Base-by-base conservation (phyloP, 2,888 invertebrate genomes). In the Acleris literana region DNA sequence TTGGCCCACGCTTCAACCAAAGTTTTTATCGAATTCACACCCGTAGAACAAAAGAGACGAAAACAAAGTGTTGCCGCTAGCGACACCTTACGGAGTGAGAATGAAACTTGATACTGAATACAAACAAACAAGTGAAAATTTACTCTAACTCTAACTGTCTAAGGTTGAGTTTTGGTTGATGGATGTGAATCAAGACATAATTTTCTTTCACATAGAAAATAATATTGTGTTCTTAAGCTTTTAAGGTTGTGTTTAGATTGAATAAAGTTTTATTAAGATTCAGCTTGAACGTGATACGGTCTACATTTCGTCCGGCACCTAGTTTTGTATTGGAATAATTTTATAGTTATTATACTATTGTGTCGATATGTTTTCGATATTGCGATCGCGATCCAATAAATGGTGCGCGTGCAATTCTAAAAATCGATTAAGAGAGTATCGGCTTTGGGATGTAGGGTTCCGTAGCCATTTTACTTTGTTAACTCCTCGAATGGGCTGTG, bases 41-140 rank as follows among this genome's bases (percentile, higher is more conserved):
- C 83, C 79, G 80, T 86, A 88, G 87, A 89, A 91, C 88, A 89
- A 90, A 89, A 88, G 87, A 76, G 83, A 85, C 78, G 82, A 89
- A 90, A 90, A 90, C 84, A 87, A 88, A 86, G 84, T 83, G 79
- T 79, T 81, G 88, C 88, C 86, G 87, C 82, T 73, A 86, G 88
- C 91, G 90, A 91, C 91, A 91, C 91, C 90, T 90, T 89, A 88
- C 83, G 88, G 86, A 88, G 90, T 90, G 90, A 87, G 88, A 90
- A 88, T 78, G 92, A 87, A 91, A 92, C 86, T 84, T 79, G 90
- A 92, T 90, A 89, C 85, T 78, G 69, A 70, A 68, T 68, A 62
- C 49, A 65, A 66, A 69, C 70, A 72, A 52, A 18, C 73, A 70
- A 65, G 58, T 69, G 70, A 76, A 74, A 76, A 69, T 68, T 70